These are phyloP conservation scores for Adineta ricciae DNA, from an alignment of 2,888 invertebrate genomes.

Conservation along the genomic window DNA sequence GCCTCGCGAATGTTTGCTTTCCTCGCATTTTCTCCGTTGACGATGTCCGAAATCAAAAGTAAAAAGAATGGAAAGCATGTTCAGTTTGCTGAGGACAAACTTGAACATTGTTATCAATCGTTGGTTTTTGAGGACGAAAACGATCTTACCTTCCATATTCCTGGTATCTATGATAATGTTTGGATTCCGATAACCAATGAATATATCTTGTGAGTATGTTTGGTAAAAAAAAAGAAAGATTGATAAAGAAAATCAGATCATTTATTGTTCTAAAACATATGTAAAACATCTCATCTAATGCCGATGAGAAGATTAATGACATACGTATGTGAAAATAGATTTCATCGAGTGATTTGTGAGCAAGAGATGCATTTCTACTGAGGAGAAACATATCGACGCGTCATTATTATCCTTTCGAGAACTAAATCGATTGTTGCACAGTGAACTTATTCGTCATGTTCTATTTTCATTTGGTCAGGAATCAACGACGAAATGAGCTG, in stretches of 20 bases:
- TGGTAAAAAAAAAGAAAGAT: not conserved
- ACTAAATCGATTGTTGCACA: too few species aligned
- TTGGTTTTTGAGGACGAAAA: not conserved
- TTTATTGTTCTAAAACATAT: not conserved
- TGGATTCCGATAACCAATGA: not conserved
- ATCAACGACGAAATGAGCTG: slow-evolving; percentile 1
- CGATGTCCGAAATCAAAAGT: not conserved
- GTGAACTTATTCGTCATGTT: not conserved
- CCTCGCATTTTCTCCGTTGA: not conserved
- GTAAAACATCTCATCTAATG: not conserved
- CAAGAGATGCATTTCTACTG: not conserved
- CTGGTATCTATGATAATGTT: not conserved
- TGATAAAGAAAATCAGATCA: not conserved
- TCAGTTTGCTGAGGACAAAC: not conserved
- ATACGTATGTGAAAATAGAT: not conserved
- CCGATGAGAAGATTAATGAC: not conserved
- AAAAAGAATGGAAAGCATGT: not conserved
- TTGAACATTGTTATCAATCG: not conserved
- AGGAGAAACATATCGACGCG: too few species aligned
- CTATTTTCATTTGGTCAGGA: not conserved
- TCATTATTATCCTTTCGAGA: too few species aligned
- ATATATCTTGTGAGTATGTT: not conserved
- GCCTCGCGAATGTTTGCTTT: not conserved
- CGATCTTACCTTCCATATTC: not conserved
- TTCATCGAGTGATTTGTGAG: not conserved